phyloP scores from a whole-genome alignment of 92 coral and sea anemone genomes.

The Chrysogorgia sp. region DNA sequence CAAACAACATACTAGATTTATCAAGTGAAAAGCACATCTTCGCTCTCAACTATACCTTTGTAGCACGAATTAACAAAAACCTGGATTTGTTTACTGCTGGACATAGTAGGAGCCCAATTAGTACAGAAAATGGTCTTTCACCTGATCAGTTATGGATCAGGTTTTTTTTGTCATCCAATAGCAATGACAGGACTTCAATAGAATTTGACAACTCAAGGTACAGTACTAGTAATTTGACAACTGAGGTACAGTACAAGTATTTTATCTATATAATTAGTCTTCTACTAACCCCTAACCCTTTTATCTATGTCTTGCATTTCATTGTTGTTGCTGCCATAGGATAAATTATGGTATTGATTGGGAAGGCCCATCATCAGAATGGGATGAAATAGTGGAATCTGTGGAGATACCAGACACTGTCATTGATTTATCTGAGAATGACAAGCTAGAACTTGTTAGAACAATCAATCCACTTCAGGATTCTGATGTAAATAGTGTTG shows the following conservation, averaged over 20 bases:
- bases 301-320: not conserved
- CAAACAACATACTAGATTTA: constrained; percentile 31
- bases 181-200: not conserved
- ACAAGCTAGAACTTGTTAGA: not conserved
- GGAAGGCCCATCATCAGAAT: constrained; percentile 5
- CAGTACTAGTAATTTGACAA: not conserved
- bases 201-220: not conserved
- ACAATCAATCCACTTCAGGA: constrained; percentile 3
- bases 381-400: not conserved
- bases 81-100: constrained; percentile 35
- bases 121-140: constrained; percentile 42
- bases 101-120: constrained; percentile 37
- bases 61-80: constrained; percentile 48
- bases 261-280: not conserved
- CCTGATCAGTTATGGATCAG: constrained; percentile 60
- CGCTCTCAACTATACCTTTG: constrained; percentile 49
- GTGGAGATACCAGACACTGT: constrained; percentile 15
- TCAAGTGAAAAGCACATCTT: constrained; percentile 42
- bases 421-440: not conserved
- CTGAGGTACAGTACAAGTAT: not conserved
- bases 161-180: constrained; percentile 16
- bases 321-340: not conserved
- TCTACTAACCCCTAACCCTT: not conserved
- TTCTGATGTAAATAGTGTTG: constrained; percentile 2
- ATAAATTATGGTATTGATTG: constrained; percentile 21